Evolutionary conservation across 2,113 vertebrate genomes (phyloP).

Genomic region (Mesocricetus auratus): DNA sequence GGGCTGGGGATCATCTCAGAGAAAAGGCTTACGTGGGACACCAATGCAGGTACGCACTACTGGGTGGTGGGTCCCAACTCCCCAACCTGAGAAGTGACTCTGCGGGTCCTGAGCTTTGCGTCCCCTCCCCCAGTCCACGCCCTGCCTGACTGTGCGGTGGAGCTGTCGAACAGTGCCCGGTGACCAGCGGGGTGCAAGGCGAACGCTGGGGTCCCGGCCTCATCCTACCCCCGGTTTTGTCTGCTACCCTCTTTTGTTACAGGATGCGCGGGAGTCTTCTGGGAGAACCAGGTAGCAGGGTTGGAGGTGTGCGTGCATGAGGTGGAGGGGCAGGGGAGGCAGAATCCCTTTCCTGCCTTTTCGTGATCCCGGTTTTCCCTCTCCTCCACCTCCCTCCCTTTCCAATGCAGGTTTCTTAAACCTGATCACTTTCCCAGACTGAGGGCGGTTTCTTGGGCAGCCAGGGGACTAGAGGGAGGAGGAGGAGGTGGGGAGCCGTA

Average conservation of each 20-base stretch:
- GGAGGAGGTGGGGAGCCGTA: constrained; percentile 27
- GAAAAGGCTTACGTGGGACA: background rate
- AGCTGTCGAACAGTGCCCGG: background rate
- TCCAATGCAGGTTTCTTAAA: constrained; percentile 71
- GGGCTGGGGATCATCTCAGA: background rate
- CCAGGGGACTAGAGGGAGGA: background rate
- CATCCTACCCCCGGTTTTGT: background rate
- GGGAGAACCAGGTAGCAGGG: background rate
- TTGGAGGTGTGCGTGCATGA: background rate
- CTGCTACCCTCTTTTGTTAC: constrained; percentile 68
- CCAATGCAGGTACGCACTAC: background rate
- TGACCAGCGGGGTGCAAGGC: background rate
- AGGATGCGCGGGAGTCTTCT: background rate
- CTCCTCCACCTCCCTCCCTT: constrained; percentile 59
- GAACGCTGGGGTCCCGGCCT: background rate
- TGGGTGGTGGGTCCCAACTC: background rate
- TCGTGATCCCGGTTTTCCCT: constrained; percentile 12
- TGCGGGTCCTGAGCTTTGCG: background rate
- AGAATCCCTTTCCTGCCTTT: constrained; percentile 46
- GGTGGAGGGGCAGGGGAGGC: background rate
- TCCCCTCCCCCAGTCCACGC: constrained; percentile 22
- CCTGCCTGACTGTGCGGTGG: accelerated
- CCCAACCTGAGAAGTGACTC: background rate
- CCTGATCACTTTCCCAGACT: constrained; percentile 81
- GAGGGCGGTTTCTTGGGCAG: constrained; percentile 49